Base-by-base conservation (phyloP, 2,888 invertebrate genomes). In the Itoplectis maculator region DNA sequence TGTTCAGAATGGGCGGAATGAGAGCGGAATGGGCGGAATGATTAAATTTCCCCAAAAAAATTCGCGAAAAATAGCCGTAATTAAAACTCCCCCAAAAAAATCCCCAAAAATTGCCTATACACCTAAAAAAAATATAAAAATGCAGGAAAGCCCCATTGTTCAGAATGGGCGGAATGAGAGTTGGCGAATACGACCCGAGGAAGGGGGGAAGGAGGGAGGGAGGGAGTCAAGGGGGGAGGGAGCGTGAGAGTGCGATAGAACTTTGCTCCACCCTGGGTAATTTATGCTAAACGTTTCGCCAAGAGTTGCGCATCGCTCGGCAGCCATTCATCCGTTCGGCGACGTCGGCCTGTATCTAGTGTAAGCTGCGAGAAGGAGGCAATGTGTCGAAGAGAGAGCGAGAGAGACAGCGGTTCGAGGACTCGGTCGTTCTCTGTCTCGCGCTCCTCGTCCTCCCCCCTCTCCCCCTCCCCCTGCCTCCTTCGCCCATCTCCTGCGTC, bases 211-310 rank as follows among this genome's bases (percentile, higher is more conserved):
- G n/a, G n/a, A n/a, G n/a, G n/a, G n/a, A n/a, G n/a, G n/a, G n/a
- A n/a, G n/a, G n/a, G n/a, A n/a, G n/a, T 23, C 23, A 56, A 56
- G 11, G 23, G 61, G 15, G 13, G 23, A 40, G 66, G 59, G 73
- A 59, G 76, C 72, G 73, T 74, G 69, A 79, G 42, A 77, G 86
- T 83, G 84, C 79, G 85, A 87, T 82, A 86, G 77, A 82, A 86
- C 69, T 40, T 75, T 81, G 80, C 78, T 54, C 81, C 47, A 51
- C 70, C 72, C 74, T 82, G 77, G n/a, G 40, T 88, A 90, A 90
- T 89, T 89, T 88, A 88, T 88, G 88, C 87, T 87, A 88, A 89
- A 88, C 87, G 88, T 81, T 88, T 86, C 85, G 88, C 87, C 86
- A 85, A 85, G 84, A 86, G 86, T 85, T 84, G 86, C 86, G 84